phyloP scores from a whole-genome alignment of 1,140 invertebrate genomes.

The Rhysida immarginata region DNA sequence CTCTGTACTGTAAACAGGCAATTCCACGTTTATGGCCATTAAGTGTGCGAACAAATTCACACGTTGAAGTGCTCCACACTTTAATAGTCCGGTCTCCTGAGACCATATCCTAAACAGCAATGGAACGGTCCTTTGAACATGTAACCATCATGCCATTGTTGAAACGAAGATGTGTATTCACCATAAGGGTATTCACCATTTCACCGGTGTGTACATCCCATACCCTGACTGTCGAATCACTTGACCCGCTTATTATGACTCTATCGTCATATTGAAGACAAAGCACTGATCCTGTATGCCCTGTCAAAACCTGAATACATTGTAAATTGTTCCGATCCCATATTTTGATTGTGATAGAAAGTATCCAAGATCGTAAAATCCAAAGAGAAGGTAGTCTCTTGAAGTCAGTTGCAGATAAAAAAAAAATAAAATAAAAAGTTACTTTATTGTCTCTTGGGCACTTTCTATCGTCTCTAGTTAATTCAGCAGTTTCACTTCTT shows the following conservation, averaged over 20 bases:
- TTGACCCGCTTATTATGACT: conserved; percentile 96
- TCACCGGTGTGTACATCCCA: conserved; percentile 80
- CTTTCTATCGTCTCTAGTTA: too few species aligned
- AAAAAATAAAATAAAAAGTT: too few species aligned
- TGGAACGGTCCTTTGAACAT: conserved; percentile 97
- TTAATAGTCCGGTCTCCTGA: conserved; percentile 98
- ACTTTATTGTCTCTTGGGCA: too few species aligned
- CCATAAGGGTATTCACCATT: conserved; percentile 96
- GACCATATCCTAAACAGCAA: conserved; percentile 99
- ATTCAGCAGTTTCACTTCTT: too few species aligned
- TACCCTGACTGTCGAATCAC: conserved; percentile 87
- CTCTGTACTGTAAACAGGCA: conserved; percentile 95
- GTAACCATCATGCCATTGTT: conserved; percentile 99
- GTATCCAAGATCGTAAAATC: too few species aligned
- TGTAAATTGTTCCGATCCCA: conserved; percentile 84
- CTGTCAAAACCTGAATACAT: conserved; percentile 81
- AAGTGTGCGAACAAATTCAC: conserved; percentile 97
- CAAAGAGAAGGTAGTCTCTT: too few species aligned
- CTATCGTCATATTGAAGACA: conserved; percentile 98
- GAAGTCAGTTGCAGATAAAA: too few species aligned
- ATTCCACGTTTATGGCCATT: conserved; percentile 99
- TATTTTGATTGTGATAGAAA: conserved; percentile 99
- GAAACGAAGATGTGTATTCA: conserved; percentile 97
- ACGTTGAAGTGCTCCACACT: conserved; percentile 94
- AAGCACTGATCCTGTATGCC: conserved; percentile 93